Base-by-base conservation (phyloP, 2,113 vertebrate species). In the Marmota flaviventris region DNA sequence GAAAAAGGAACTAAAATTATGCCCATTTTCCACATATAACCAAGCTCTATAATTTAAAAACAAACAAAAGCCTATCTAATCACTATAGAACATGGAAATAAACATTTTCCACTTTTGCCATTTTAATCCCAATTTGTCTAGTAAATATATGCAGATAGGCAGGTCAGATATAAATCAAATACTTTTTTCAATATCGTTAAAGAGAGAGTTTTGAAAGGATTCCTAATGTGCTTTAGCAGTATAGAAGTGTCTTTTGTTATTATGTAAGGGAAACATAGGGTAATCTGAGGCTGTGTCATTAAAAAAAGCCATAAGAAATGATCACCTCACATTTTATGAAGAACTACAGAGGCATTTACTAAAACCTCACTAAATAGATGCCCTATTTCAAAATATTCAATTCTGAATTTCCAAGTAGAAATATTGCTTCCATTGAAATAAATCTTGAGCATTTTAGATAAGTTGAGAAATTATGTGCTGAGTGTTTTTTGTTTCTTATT, bases 401-500 rank as follows among this genome's bases (percentile, higher is more conserved):
- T 95, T 39, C 39, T 56, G 89, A 85, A 70, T 95, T 92, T 95
- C 77, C 39, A 97, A 97, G n/a, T 72, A 89, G 86, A 87, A 97
- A 91, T 93, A 78, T 37, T 94, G n/a, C 77, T 89, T 77, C 94
- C 73, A 83, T 88, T 72, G 85, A 96, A 94, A 91, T 91, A 97
- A 94, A 85, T 91, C 65, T 85, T 96, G 85, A 94, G 92, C 53
- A 95, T 95, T 97, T 97, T 95, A 94, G 90, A 82, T 96, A 97
- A 95, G 63, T 95, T 92, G 65, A 96, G n/a, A 97, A 96, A 90
- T 96, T 94, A 42, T 94, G 69, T 97, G 76, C 93, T 95, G 81
- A 96, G 83, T 94, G 24, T 53, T 94, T 97, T 93, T 97, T 96
- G 89, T 95, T 97, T 96, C 84, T 94, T 95, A 82, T 97, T 97